A percentile compares a stretch with the other conserved stretches of the same genome.
Conservation (phyloP, 2,113 vertebrate species). For the Xiphorhynchus elegans region DNA sequence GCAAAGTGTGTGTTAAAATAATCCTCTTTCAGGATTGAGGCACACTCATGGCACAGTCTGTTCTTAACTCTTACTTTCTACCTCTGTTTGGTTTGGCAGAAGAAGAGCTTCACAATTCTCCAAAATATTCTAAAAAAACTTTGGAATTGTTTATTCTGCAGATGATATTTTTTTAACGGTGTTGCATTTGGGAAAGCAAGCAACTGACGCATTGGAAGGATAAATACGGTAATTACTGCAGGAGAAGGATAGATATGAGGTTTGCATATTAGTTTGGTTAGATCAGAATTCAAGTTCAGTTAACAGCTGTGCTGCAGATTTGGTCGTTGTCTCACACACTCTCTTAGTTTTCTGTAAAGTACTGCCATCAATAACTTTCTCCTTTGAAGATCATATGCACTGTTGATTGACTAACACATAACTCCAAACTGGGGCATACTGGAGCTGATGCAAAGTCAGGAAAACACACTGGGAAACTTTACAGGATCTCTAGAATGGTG, state of each 20-base stretch:
- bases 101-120: not conserved
- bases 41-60: accelerated
- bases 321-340: not conserved
- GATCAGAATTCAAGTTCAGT: conserved; percentile 6
- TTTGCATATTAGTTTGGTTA: conserved; percentile 9
- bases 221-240: not conserved
- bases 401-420: not conserved
- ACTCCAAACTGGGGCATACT: not conserved
- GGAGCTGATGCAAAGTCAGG: not conserved
- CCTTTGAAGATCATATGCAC: not conserved
- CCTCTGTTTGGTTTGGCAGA: not conserved
- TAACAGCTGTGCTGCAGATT: conserved; percentile 34
- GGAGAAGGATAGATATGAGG: not conserved
- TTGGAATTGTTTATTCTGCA: not conserved
- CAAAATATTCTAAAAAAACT: not conserved
- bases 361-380: not conserved
- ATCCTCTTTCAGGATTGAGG: not conserved
- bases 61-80: not conserved
- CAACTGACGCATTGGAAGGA: not conserved
- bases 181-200: not conserved
- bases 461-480: not conserved
- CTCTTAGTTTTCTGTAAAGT: not conserved
- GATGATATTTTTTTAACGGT: not conserved
- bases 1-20: not conserved
- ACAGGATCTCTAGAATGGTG: not conserved